Conservation (phyloP, 1,140 invertebrate genomes). For the Camponotus vicinus region DNA sequence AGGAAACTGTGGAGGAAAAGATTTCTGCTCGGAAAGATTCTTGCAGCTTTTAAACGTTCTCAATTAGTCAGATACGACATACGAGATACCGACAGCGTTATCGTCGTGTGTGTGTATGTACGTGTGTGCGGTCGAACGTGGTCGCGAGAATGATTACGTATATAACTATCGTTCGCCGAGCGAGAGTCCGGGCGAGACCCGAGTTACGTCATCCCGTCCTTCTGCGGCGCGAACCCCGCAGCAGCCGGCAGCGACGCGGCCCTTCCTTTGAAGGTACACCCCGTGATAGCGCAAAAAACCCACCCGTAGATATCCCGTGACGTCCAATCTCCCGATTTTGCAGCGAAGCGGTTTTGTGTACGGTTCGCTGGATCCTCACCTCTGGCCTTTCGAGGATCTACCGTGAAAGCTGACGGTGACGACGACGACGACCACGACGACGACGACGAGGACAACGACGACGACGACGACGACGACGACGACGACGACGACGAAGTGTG, state of each 20-base stretch:
- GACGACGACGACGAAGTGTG: conserved; percentile 2
- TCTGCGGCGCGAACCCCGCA: neutral
- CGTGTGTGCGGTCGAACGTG: neutral
- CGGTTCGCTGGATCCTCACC: conserved; percentile 66
- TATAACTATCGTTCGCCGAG: conserved; percentile 4
- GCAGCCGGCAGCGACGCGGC: conserved; percentile 13
- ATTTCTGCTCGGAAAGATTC: neutral
- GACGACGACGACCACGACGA: neutral
- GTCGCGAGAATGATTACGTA: conserved; percentile 46
- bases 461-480: neutral
- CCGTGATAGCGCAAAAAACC: conserved; percentile 33
- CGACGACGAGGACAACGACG: neutral
- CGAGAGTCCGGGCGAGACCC: conserved; percentile 29
- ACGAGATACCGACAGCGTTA: conserved; percentile 34
- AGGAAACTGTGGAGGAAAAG: neutral
- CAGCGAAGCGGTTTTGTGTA: conserved; percentile 65
- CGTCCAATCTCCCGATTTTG: conserved; percentile 69
- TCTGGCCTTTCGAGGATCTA: conserved; percentile 71
- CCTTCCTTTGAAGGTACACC: conserved; percentile 55
- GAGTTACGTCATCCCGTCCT: conserved; percentile 14
- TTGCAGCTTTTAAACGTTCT: neutral
- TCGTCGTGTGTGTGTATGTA: neutral
- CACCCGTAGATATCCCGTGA: conserved; percentile 40
- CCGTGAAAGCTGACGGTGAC: conserved; percentile 46
- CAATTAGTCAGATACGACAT: conserved; percentile 33